Conservation (phyloP, 2,113 vertebrate species). For the Scolopax mira region DNA sequence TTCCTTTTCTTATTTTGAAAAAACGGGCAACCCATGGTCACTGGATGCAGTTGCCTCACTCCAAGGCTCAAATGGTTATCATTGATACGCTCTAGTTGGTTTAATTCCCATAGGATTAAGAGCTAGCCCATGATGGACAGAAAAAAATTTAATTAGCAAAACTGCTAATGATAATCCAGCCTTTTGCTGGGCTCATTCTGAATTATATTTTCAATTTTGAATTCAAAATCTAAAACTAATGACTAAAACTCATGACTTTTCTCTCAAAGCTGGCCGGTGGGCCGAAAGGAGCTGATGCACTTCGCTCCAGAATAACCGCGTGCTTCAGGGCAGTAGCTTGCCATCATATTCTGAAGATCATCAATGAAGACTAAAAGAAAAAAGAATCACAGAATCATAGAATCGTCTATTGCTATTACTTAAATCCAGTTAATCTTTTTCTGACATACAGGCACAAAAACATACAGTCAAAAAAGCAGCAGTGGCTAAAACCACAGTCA, state of each 20-base stretch:
- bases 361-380: not conserved
- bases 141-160: not conserved
- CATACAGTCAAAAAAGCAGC: not conserved
- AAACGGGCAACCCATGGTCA: not conserved
- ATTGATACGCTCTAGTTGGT: not conserved
- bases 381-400: not conserved
- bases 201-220: not conserved
- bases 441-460: not conserved
- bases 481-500: not conserved
- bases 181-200: not conserved
- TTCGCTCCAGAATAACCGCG: not conserved
- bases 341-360: not conserved
- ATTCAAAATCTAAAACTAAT: too few relatives aligned
- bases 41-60: not conserved
- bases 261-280: not conserved
- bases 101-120: not conserved
- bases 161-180: not conserved
- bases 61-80: not conserved
- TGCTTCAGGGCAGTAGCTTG: not conserved
- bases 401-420: too few relatives aligned
- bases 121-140: not conserved
- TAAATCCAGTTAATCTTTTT: not conserved
- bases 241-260: not conserved
- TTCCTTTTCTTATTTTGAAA: not conserved
- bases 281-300: not conserved